Conservation (phyloP, 1,140 invertebrate genomes). For the Melanaphis sacchari region DNA sequence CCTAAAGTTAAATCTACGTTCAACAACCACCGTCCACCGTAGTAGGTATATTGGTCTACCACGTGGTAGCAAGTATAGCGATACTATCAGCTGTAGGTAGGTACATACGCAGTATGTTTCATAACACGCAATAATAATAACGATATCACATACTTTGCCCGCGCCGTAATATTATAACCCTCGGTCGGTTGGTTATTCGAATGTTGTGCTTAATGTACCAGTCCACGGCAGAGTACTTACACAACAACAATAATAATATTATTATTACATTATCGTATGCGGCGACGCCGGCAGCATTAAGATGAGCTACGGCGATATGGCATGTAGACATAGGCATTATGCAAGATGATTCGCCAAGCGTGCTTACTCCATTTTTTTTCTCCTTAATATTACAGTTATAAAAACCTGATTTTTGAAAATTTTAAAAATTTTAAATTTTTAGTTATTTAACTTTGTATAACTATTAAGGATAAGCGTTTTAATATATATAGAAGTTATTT, state of each 20-base stretch:
- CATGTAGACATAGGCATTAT: background rate
- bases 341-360: no score
- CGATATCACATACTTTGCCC: background rate
- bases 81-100: no score
- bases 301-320: background rate
- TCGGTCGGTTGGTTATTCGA: background rate
- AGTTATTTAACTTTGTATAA: no score
- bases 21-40: background rate
- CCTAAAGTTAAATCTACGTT: background rate
- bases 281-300: background rate
- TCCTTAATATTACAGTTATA: no score
- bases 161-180: background rate
- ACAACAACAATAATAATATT: background rate
- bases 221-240: background rate
- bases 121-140: background rate
- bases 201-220: slow-evolving; percentile 1
- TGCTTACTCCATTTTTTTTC: no score
- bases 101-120: background rate
- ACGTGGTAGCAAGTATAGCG: background rate
- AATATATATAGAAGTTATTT: no score
- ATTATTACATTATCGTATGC: background rate
- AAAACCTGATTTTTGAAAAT: no score
- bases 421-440: no score
- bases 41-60: background rate
- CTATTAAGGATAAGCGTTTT: no score